A percentile compares a stretch with the other conserved stretches of the same genome.
Evolutionary conservation across 2,113 vertebrate species (phyloP).

Genomic region (Procapra przewalskii): DNA sequence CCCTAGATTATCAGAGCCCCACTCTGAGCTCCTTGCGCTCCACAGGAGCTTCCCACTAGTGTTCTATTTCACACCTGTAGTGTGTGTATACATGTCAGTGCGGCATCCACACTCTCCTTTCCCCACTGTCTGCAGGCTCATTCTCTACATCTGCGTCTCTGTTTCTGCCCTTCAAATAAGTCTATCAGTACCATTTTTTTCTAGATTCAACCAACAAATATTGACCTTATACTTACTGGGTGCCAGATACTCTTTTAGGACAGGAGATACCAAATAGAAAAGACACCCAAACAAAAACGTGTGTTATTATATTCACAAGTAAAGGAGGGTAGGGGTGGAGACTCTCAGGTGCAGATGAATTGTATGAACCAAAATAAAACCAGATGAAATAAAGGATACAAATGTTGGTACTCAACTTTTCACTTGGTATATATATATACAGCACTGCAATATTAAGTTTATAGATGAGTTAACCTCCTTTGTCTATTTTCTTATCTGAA

Average conservation of each 20-base stretch:
- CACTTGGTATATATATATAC: neutral
- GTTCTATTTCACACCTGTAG: neutral
- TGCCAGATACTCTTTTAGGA: neutral
- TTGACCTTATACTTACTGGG: too few relatives aligned
- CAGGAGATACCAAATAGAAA: neutral
- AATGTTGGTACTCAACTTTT: neutral
- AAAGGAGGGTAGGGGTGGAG: neutral
- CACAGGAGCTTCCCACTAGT: neutral
- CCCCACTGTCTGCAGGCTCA: neutral
- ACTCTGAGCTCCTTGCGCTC: neutral
- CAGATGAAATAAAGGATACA: neutral
- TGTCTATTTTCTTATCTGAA: neutral
- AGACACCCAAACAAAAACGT: neutral
- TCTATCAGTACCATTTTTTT: neutral
- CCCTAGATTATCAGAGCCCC: neutral
- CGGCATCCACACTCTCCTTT: neutral
- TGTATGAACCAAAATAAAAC: neutral
- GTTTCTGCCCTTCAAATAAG: neutral
- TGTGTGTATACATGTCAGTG: neutral
- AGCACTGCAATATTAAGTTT: neutral
- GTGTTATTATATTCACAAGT: neutral
- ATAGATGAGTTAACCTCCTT: neutral
- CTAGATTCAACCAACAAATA: neutral
- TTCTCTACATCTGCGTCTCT: neutral
- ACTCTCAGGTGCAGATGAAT: neutral